Conservation (phyloP, 2,888 invertebrate species). For the Drosophila atroscutellata region DNA sequence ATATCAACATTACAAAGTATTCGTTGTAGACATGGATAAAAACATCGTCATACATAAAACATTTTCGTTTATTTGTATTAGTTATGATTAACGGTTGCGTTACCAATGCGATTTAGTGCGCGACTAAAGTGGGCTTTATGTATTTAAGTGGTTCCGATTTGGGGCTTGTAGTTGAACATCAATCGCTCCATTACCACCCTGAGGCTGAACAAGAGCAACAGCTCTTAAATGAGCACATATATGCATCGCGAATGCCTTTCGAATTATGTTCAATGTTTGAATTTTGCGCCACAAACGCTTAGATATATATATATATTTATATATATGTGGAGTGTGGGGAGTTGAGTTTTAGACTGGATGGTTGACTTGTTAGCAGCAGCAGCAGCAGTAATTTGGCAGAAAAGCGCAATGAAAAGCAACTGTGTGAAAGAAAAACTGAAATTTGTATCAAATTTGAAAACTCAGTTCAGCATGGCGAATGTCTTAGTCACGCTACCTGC, state of each 20-base stretch:
- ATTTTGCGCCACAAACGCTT: constrained; percentile 64
- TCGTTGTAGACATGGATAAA: neutral
- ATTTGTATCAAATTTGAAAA: constrained; percentile 76
- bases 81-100: constrained; percentile 77
- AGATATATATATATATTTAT: neutral
- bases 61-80: constrained; percentile 41
- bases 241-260: constrained; percentile 64
- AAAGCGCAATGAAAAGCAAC: constrained; percentile 46
- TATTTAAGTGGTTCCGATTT: constrained; percentile 6
- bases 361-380: constrained; percentile 63
- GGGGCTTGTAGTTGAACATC: constrained; percentile 5
- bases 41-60: constrained; percentile 2
- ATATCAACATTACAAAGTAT: neutral
- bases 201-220: constrained; percentile 3
- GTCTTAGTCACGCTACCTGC: constrained; percentile 77
- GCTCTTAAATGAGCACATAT: constrained; percentile 22
- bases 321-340: constrained; percentile 11
- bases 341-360: constrained; percentile 42
- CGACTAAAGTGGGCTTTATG: constrained; percentile 61
- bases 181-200: constrained; percentile 5
- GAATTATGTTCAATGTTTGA: constrained; percentile 68
- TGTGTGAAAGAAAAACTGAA: constrained; percentile 57
- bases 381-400: constrained; percentile 50
- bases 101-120: constrained; percentile 83
- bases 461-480: constrained; percentile 76